Conservation (phyloP, 2,888 invertebrate species). For the Brachyopa scutellaris region DNA sequence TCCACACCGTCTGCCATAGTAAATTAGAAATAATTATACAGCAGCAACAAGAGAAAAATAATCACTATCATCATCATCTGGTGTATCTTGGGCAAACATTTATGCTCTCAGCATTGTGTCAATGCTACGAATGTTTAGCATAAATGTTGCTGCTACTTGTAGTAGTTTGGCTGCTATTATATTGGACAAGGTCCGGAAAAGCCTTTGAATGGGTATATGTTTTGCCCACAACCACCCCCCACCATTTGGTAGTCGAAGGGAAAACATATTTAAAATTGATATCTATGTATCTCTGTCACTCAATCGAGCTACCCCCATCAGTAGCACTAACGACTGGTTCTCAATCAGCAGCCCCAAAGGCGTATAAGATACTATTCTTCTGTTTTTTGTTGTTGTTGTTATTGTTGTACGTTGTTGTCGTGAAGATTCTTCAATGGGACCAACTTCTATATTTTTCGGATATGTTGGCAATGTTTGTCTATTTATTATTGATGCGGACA, state of each 20-base stretch:
- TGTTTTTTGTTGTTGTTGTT: conserved; percentile 27
- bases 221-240: neutral
- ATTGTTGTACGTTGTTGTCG: conserved; percentile 2
- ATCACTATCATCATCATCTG: neutral
- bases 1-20: conserved; percentile 33
- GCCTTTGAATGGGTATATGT: conserved; percentile 4
- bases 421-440: conserved; percentile 51
- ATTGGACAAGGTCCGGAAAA: conserved; percentile 58
- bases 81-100: conserved; percentile 27
- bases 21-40: conserved; percentile 56
- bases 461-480: conserved; percentile 68
- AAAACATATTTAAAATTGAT: conserved; percentile 26
- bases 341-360: conserved; percentile 37
- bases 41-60: conserved; percentile 13
- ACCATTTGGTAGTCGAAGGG: conserved; percentile 4
- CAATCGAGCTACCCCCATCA: conserved; percentile 45
- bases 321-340: conserved; percentile 51
- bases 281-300: conserved; percentile 35
- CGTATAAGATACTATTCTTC: conserved; percentile 47
- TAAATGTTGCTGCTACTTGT: conserved; percentile 33
- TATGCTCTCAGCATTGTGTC: conserved; percentile 63
- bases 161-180: conserved; percentile 6
- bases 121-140: conserved; percentile 61
- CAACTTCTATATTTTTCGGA: conserved; percentile 60
- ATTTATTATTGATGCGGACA: conserved; percentile 68